Evolutionary conservation across 1,140 invertebrate genomes (phyloP).

Genomic region (Rhysida immarginata): DNA sequence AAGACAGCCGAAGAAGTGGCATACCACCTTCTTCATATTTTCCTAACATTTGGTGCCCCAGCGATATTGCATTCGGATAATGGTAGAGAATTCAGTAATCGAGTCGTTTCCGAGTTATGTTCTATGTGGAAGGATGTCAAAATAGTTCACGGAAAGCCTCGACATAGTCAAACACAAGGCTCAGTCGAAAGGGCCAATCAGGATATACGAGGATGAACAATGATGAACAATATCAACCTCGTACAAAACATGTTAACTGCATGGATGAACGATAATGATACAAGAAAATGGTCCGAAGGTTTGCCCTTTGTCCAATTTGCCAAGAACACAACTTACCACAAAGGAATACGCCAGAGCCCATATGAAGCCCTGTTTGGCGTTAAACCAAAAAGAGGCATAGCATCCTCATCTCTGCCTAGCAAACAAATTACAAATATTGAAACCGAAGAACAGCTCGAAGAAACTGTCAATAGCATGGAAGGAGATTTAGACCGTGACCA

Average conservation of each 20-base stretch:
- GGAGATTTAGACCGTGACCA: not conserved
- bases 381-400: not conserved
- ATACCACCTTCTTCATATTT: slow-evolving; percentile 4
- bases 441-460: not conserved
- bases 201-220: no score
- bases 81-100: slow-evolving; percentile 4
- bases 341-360: not conserved
- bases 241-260: slow-evolving; percentile 8
- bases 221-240: no score
- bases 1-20: slow-evolving; percentile 3
- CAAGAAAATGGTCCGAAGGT: slow-evolving; percentile 7
- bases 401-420: not conserved
- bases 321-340: slow-evolving; percentile 5
- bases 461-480: not conserved
- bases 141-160: slow-evolving; percentile 13
- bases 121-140: slow-evolving; percentile 8
- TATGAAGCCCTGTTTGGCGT: slow-evolving; percentile 8
- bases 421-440: not conserved
- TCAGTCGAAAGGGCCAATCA: slow-evolving; percentile 14
- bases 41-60: slow-evolving; percentile 5
- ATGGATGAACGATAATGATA: not conserved
- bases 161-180: slow-evolving; percentile 13
- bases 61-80: slow-evolving; percentile 7
- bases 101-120: slow-evolving; percentile 1
- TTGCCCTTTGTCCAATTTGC: slow-evolving; percentile 7